Evolutionary conservation across 1,140 invertebrate genomes (phyloP).

Genomic region (Campoletis sonorensis): DNA sequence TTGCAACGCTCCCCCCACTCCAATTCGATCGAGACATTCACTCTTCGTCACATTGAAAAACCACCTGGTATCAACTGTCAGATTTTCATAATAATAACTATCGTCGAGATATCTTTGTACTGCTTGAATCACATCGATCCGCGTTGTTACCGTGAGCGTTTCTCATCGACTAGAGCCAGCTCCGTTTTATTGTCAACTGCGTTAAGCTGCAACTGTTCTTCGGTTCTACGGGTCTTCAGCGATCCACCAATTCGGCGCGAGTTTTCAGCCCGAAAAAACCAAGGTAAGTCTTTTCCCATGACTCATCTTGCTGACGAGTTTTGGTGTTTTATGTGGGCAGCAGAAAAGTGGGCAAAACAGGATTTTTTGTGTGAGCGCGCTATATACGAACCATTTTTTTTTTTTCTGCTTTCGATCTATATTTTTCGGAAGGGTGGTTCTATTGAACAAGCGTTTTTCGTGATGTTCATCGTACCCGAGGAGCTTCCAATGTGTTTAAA

Average conservation of each 20-base stretch:
- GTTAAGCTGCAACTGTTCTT: conserved; percentile 73
- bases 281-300: conserved; percentile 63
- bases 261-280: conserved; percentile 56
- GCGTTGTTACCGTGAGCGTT: conserved; percentile 1
- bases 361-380: background rate
- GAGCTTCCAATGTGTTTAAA: conserved; percentile 1
- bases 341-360: background rate
- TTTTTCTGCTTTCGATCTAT: background rate
- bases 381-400: background rate
- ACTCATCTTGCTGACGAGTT: background rate
- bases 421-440: background rate
- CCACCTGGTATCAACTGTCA: conserved; percentile 14
- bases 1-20: background rate
- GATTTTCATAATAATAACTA: conserved; percentile 19
- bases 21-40: background rate
- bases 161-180: conserved; percentile 5
- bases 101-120: background rate
- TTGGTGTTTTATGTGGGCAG: background rate
- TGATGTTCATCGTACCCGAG: background rate
- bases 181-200: conserved; percentile 26
- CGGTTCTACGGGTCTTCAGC: conserved; percentile 68
- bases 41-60: background rate
- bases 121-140: background rate
- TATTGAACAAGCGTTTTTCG: background rate
- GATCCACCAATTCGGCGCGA: conserved; percentile 52